Base-by-base conservation (phyloP, 2,888 invertebrate species). In the Melanostoma scalare region DNA sequence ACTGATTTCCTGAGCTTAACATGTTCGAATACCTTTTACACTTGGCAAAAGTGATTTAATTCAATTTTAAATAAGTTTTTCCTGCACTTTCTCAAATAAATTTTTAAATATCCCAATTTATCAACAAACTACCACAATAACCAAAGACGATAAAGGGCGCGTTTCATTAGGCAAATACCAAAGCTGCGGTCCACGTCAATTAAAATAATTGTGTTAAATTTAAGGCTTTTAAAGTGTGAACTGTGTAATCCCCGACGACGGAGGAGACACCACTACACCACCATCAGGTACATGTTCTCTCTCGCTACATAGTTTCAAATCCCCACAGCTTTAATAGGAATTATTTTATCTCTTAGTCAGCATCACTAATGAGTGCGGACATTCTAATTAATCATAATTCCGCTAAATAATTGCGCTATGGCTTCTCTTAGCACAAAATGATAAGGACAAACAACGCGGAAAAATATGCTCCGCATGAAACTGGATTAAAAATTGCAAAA, bases 301-400 rank as follows among this genome's bases (percentile, higher is more conserved):
- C 20, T 20, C 20, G 20, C 20, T 20, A 20, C 20, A 20, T 20
- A 20, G 0, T 48, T 35, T 65, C 42, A 53, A 58, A 65, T 52
- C 9, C 8, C 20, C 20, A 6, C 6, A n/a, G 53, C 38, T 65
- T 61, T 68, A 46, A 60, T 8, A 33, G 31, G 10, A 36, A 33
- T 58, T 30, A 58, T 56, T 52, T 55, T 36, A 60, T 74, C 38
- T 38, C 8, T 8, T 55, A 63, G 58, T 73, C 58, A 60, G 69
- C 38, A 71, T 58, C 69, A 65, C 71, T 84, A 84, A 84, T 75
- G 84, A 75, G 71, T 20, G 53, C 58, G 53, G 79, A 75, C 65
- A 33, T 78, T 75, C 44, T 79, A 84, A 84, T 84, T 84, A 84
- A 60, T 67, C 67, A 79, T 71, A 79, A 84, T 79, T 79, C 71